Conservation (phyloP, 35 echinoderm and acorn worm genomes). For the Chiridota heheva region DNA sequence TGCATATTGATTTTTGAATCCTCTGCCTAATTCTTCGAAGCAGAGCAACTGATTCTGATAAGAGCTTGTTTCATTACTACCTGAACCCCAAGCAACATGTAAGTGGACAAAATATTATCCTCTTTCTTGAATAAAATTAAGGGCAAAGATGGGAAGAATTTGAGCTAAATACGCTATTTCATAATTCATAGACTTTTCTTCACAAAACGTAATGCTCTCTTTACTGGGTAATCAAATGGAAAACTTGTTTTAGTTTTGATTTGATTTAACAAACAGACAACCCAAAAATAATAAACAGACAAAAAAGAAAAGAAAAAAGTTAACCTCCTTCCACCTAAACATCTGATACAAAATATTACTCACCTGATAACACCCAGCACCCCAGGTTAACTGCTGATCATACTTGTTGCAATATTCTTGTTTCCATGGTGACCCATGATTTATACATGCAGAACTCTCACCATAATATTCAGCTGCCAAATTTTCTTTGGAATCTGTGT, state of each 20-base stretch:
- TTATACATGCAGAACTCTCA: constrained; percentile 47
- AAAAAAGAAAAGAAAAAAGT: neutral
- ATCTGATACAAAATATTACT: neutral
- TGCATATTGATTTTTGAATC: too few relatives aligned
- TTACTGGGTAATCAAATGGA: neutral
- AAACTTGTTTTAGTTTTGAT: neutral
- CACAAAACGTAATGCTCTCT: too few relatives aligned
- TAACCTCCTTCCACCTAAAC: too few relatives aligned
- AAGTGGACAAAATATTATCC: too few relatives aligned
- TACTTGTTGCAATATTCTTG: constrained; percentile 56
- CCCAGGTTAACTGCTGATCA: constrained; percentile 69
- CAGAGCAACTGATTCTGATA: too few relatives aligned
- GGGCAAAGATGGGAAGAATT: too few relatives aligned
- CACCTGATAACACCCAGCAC: constrained; percentile 87
- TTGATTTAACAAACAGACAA: neutral
- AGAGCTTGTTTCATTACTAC: too few relatives aligned
- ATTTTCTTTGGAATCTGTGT: constrained; percentile 52
- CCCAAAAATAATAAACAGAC: neutral
- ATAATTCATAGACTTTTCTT: too few relatives aligned
- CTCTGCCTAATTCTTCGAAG: too few relatives aligned
- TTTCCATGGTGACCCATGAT: constrained; percentile 59
- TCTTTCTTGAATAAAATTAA: too few relatives aligned
- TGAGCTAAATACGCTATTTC: too few relatives aligned
- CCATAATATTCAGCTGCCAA: constrained; percentile 82
- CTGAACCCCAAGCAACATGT: too few relatives aligned